phyloP scores from a whole-genome alignment of 2,797 vertebrate species.

The Hephaestus fuliginosus region DNA sequence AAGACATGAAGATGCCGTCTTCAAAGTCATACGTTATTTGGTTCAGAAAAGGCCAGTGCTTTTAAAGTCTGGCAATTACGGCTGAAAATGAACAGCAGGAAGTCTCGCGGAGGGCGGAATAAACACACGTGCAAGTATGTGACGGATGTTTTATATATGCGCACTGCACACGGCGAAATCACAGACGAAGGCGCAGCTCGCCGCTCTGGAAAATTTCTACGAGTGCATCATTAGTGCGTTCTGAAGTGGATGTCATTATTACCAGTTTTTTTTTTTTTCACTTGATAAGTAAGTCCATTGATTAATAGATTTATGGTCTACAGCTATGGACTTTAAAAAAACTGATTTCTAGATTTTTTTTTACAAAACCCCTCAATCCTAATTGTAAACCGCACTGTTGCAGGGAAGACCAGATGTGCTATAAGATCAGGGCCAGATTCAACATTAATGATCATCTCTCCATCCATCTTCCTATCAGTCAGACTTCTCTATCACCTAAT shows the following conservation, averaged over 20 bases:
- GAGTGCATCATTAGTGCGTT: slow-evolving; percentile 21
- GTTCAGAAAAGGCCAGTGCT: slow-evolving; percentile 61
- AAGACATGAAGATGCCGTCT: slow-evolving; percentile 62
- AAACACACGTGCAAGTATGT: slow-evolving; percentile 3
- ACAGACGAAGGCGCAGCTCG: background rate
- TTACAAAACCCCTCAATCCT: background rate
- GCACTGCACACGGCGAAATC: background rate
- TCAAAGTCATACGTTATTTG: slow-evolving; percentile 66
- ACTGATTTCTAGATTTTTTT: background rate
- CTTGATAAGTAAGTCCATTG: background rate
- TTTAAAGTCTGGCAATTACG: slow-evolving; percentile 63
- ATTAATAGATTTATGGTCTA: slow-evolving; percentile 34
- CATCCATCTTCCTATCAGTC: slow-evolving; percentile 4
- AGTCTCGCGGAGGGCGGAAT: slow-evolving; percentile 24
- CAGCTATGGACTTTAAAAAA: slow-evolving; percentile 2
- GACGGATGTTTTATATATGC: slow-evolving; percentile 3
- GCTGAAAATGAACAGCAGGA: slow-evolving; percentile 49
- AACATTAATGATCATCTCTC: slow-evolving; percentile 4
- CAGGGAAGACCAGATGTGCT: slow-evolving; percentile 2
- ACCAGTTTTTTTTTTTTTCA: background rate
- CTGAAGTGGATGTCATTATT: slow-evolving; percentile 9
- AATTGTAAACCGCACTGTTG: background rate
- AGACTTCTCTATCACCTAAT: slow-evolving; percentile 15
- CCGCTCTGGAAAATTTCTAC: background rate
- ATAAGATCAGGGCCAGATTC: slow-evolving; percentile 1